phyloP scores from a whole-genome alignment of 2,888 invertebrate species.

The Tipula unca region DNA sequence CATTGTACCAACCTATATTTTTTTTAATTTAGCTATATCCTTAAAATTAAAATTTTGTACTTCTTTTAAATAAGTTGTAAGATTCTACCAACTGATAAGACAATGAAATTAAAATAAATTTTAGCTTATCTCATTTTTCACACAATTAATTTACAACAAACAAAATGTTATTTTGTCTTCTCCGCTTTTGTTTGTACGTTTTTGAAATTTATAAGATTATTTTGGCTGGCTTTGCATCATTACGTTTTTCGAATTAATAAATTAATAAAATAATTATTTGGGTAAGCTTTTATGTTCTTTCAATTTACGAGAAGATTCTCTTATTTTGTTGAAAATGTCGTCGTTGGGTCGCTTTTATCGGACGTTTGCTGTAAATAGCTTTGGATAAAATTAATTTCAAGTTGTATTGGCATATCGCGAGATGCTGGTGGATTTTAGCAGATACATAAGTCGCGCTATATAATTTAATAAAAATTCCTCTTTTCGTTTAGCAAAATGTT shows the following conservation, averaged over 20 bases:
- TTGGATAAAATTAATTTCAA: no score
- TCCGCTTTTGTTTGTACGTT: not conserved
- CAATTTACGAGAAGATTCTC: not conserved
- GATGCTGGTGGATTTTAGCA: no score
- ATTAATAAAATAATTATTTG: not conserved
- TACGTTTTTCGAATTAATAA: not conserved
- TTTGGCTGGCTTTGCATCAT: not conserved
- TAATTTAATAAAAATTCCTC: no score
- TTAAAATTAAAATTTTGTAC: not conserved
- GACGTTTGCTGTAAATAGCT: no score
- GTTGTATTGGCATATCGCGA: no score
- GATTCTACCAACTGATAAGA: not conserved
- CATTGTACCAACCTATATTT: no score
- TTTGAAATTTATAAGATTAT: not conserved
- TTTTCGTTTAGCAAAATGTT: no score
- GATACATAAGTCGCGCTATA: no score
- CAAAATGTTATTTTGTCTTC: not conserved
- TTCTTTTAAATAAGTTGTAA: not conserved
- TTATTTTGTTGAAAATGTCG: not conserved
- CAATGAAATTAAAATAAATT: not conserved
- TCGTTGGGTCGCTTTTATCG: no score
- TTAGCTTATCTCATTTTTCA: not conserved
- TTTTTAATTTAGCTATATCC: not conserved
- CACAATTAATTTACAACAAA: not conserved
- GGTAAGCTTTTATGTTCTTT: not conserved